These are phyloP conservation scores for Hippocampus mohnikei DNA, from an alignment of 2,113 vertebrate genomes.

Conservation along the genomic window DNA sequence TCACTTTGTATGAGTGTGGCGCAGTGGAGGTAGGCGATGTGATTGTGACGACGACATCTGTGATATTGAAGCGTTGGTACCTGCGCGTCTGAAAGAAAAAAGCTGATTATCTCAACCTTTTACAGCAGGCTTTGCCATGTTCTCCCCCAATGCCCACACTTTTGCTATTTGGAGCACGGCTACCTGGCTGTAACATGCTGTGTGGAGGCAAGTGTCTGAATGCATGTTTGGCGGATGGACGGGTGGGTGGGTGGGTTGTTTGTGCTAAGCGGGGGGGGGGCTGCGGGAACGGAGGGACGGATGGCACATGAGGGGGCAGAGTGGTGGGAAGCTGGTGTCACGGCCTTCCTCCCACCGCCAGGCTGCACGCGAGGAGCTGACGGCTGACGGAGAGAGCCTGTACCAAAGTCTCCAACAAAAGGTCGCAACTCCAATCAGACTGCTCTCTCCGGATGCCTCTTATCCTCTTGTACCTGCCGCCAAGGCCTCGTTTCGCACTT, in stretches of 20 bases:
- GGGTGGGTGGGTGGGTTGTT: conserved; percentile 61
- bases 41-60: not conserved
- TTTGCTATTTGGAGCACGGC: conserved; percentile 67
- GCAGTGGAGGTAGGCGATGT: not conserved
- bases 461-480: conserved; percentile 25
- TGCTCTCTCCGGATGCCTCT: conserved; percentile 48
- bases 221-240: conserved; percentile 22
- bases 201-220: conserved; percentile 52
- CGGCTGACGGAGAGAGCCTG: conserved; percentile 73
- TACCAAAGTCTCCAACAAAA: conserved; percentile 64
- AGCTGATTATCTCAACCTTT: conserved; percentile 64
- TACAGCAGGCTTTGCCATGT: conserved; percentile 62
- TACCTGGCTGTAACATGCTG: conserved; percentile 60
- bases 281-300: conserved; percentile 61
- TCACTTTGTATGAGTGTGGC: not conserved
- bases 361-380: conserved; percentile 73
- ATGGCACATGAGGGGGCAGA: conserved; percentile 66
- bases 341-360: conserved; percentile 69
- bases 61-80: not conserved
- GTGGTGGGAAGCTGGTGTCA: conserved; percentile 64
- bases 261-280: conserved; percentile 43
- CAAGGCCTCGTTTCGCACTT: conserved; percentile 18
- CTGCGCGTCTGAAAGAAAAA: conserved; percentile 20
- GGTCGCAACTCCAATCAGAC: conserved; percentile 67
- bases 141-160: conserved; percentile 64